Base-by-base conservation (phyloP, 1,140 invertebrate species). In the Solen grandis region DNA sequence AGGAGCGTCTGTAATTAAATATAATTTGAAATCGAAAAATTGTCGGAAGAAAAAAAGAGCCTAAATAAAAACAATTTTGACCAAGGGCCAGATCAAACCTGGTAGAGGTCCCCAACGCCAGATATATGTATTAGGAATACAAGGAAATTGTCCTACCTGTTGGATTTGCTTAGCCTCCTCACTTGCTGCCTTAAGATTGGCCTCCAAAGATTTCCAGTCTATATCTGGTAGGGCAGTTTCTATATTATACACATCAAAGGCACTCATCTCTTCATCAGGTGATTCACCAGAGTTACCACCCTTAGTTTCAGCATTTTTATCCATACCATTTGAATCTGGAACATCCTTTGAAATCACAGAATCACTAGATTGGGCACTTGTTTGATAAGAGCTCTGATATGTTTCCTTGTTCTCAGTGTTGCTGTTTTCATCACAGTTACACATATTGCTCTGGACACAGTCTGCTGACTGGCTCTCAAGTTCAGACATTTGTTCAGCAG, bases 171-270 rank as follows among this genome's bases (percentile, higher is more conserved):
- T 52, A 14, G 68, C 77, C 31, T 80, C 57, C 31, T 80, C 77
- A 46, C 59, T 73, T 0, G 77, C 77, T 22, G 59, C 68, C 27
- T 72, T 62, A 19, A 80, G 55, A 35, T 73, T 80, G 29, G 33
- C 46, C 35, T 80, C 77, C 22, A 80, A 27, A n/a, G 68, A 31
- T 35, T 33, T 33, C 77, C 77, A 80, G 33, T 80, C 77, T 31
- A 80, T 55, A 31, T 80, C n/a, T 52, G 77, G 77, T 25, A 80
- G 5, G 19, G 77, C 50, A 29, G 77, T 72, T 25, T 80, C 77
- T 62, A 80, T 80, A 65, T 80, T 80, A 62, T 80, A 80, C 38
- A 80, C 77, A 80, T 80, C 77, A 80, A 80, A 80, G 16, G 75
- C 63, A 59, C 36, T 36, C 35, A 33, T n/a, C 8, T 66, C 35